Base-by-base conservation (phyloP, 30 jellyfish, hydroid and myxozoan species). In the Mastigias papua region DNA sequence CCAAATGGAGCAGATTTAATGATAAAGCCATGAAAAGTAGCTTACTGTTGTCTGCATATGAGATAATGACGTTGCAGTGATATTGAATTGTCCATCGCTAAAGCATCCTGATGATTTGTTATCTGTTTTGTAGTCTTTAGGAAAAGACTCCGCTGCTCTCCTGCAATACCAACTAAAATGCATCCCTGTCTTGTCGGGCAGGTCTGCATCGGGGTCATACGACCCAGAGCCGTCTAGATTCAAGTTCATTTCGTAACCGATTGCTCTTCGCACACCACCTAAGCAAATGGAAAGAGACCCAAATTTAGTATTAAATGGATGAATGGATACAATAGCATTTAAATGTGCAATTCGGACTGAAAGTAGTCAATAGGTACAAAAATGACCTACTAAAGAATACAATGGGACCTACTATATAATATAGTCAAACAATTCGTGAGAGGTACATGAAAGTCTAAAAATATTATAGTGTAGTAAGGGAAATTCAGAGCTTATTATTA, bases 221-320 rank as follows among this genome's bases (percentile, higher is more conserved):
- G 98, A 69, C 34, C 37, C 72, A 2, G 96, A 64, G 11, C 97
- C 98, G 87, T 96, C 99, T 25, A 96, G 79, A 30, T 37, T 29
- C 72, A 80, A 82, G 35, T 73, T 76, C 76, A 88, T 34, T 42
- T 81, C 95, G 48, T 78, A 86, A 25, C 98, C 98, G 68, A 91
- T 93, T 29, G 99, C 95, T 86, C 98, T 79, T 29, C 98, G 83
- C 0, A 84, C 27, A 0, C 99, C 99, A 58, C 99, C 99, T 95
- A 32, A 15, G 3, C 17, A 19, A 87, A 57, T 2, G 0, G 48
- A 60, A 5, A 37, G 15, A 13, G 37, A 29, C 48, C 33, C 1
- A 28, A 63, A n/a, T n/a, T n/a, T n/a, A n/a, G n/a, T n/a, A n/a
- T n/a, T n/a, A n/a, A n/a, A n/a, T n/a, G n/a, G n/a, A n/a, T n/a